phyloP scores from a whole-genome alignment of 2,888 invertebrate species.

The Ichneumon xanthorius region DNA sequence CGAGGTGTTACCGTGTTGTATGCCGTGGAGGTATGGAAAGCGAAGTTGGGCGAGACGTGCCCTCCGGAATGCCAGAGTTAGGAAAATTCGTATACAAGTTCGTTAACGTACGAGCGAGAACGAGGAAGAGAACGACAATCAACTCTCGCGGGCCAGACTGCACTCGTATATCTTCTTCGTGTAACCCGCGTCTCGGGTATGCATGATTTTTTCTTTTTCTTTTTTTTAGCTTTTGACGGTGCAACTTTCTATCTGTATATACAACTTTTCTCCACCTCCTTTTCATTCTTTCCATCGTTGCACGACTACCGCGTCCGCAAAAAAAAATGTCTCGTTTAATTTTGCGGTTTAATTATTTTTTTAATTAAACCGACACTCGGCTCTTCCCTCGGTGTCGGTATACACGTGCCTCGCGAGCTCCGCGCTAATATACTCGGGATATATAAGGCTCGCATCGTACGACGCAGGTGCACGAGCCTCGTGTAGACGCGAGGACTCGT shows the following conservation, averaged over 20 bases:
- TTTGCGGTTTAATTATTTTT: conserved; percentile 83
- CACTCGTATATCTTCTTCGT: conserved; percentile 44
- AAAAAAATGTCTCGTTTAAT: conserved; percentile 77
- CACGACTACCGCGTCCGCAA: conserved; percentile 53
- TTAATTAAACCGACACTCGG: conserved; percentile 78
- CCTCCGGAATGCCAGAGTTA: conserved; percentile 43
- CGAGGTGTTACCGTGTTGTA: neutral
- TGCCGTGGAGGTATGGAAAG: neutral
- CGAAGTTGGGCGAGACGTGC: conserved; percentile 26
- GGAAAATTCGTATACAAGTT: conserved; percentile 65
- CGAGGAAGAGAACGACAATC: conserved; percentile 66
- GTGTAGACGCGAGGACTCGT: conserved; percentile 16
- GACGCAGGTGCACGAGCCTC: conserved; percentile 34
- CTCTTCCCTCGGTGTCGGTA: conserved; percentile 7
- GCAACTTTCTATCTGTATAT: conserved; percentile 33
- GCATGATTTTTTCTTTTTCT: conserved; percentile 24
- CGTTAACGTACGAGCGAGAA: conserved; percentile 66
- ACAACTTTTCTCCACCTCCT: conserved; percentile 12
- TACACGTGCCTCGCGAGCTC: conserved; percentile 29
- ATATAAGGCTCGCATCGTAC: neutral
- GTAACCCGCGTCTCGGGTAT: conserved; percentile 48
- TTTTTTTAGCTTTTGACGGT: conserved; percentile 17
- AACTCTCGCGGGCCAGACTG: conserved; percentile 58
- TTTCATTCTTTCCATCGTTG: neutral
- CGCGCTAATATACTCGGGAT: neutral